Evolutionary conservation across 2,113 vertebrate genomes (phyloP), one percentile per base, ranked within the genome.

Genomic region (Ivindomyrus marchei): DNA sequence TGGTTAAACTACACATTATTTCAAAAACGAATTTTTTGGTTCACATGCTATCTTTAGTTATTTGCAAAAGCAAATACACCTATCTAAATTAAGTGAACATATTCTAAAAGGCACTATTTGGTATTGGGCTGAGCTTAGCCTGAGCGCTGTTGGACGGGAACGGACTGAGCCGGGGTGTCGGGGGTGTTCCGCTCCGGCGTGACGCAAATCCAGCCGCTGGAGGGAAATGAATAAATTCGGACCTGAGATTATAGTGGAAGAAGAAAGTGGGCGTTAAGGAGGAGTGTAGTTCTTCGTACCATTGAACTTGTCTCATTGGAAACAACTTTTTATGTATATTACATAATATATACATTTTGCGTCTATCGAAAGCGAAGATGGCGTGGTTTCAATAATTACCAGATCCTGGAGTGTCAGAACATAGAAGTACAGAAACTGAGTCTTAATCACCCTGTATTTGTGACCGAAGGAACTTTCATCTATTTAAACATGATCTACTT

Each of bases 161-260:
- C 36, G 36, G 21, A 42, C 31, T 77, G 47, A 39, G 77, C 66
- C 88, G 91, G 90, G 91, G 91, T 92, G 74, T 83, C 19, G 15
- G 92, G 95, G 95, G 95, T 94, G 95, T 95, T 94, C 91, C 94
- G 11, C 24, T 45, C 21, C 86, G 89, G 92, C 94, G 93, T 95
- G 92, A 94, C 91, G 92, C 93, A 95, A 93, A 90, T 92, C 88
- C 95, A 92, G 92, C 93, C 91, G 91, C 90, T 91, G 92, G 95
- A 95, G 95, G 94, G 96, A 95, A 94, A 92, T n/a, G 91, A 94
- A 96, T 96, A 96, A 96, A 96, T 93, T 66, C n/a, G 90, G 90
- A 90, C 91, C 91, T 80, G 15, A 89, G 36, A 88, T 89, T 90
- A 92, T 92, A 86, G 92, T 94, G 94, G 94, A 92, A 93, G 94